Conservation (phyloP, 2,888 invertebrate species). For the Scaptomyza polygonia region DNA sequence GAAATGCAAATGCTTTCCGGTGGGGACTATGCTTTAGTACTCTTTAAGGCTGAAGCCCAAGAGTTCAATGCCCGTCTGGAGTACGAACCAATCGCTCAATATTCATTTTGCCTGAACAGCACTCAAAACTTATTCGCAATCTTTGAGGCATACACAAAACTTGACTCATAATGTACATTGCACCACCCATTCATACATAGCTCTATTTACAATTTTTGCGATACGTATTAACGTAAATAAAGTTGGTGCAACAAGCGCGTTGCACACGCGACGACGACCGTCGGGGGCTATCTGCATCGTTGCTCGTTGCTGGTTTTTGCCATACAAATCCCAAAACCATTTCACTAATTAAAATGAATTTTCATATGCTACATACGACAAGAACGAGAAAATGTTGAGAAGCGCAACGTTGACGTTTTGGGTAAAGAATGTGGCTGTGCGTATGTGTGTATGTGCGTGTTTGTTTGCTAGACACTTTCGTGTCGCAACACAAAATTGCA, state of each 20-base stretch:
- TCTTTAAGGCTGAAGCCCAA: constrained; percentile 15
- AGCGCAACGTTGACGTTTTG: constrained; percentile 37
- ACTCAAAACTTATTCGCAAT: constrained; percentile 33
- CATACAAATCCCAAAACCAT: constrained; percentile 80
- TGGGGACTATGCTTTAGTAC: not conserved
- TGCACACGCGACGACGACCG: constrained; percentile 3
- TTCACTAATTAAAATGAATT: constrained; percentile 82
- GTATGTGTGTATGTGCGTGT: constrained; percentile 15
- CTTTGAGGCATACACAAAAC: constrained; percentile 22
- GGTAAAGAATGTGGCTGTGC: constrained; percentile 7
- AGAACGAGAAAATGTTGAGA: constrained; percentile 36
- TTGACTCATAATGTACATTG: constrained; percentile 32
- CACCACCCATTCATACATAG: constrained; percentile 51
- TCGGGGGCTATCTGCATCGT: constrained; percentile 7
- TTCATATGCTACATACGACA: constrained; percentile 59
- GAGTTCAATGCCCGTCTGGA: constrained; percentile 44
- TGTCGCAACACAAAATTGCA: constrained; percentile 63
- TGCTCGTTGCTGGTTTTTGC: constrained; percentile 51
- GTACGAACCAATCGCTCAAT: constrained; percentile 32
- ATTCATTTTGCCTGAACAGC: not conserved
- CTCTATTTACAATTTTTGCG: constrained; percentile 73
- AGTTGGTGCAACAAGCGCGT: constrained; percentile 2
- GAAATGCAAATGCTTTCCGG: not conserved
- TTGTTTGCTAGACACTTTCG: constrained; percentile 59
- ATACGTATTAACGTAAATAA: constrained; percentile 18